Percentiles rank a stretch among this genome's conserved stretches.
Conservation (phyloP, 2,113 vertebrate genomes). For the Epinephelus fuscoguttatus region DNA sequence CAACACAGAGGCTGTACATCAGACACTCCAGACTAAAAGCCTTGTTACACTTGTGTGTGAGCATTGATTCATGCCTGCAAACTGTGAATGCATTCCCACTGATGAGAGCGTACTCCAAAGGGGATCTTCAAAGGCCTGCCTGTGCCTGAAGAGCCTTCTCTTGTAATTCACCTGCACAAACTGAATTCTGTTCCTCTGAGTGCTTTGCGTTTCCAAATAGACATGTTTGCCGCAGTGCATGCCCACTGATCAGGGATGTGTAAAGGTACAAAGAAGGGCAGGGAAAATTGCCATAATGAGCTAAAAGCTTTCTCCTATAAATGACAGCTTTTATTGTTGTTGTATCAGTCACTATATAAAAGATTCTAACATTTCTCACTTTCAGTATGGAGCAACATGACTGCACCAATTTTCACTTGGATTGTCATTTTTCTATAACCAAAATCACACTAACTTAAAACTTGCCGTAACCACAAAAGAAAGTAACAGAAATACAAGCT, state of each 20-base stretch:
- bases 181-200: conserved; percentile 29
- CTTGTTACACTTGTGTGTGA: conserved; percentile 25
- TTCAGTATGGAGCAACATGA: not conserved
- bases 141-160: conserved; percentile 50
- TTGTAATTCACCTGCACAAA: conserved; percentile 49
- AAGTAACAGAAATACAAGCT: too few species aligned
- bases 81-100: conserved; percentile 42
- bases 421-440: not conserved
- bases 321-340: not conserved
- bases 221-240: conserved; percentile 3
- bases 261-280: conserved; percentile 6
- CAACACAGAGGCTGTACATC: not conserved
- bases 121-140: conserved; percentile 55
- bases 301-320: not conserved
- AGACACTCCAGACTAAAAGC: conserved; percentile 46
- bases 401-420: not conserved
- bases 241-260: not conserved
- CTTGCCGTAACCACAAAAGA: too few species aligned
- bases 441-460: too few species aligned
- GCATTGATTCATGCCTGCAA: conserved; percentile 52
- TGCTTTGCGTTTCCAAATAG: conserved; percentile 20
- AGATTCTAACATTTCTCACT: not conserved
- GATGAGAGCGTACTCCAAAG: conserved; percentile 44
- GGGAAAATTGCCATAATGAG: not conserved
- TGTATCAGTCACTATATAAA: not conserved